Evolutionary conservation across 2,888 invertebrate genomes (phyloP).

Genomic region (Andrena chrysosceles): DNA sequence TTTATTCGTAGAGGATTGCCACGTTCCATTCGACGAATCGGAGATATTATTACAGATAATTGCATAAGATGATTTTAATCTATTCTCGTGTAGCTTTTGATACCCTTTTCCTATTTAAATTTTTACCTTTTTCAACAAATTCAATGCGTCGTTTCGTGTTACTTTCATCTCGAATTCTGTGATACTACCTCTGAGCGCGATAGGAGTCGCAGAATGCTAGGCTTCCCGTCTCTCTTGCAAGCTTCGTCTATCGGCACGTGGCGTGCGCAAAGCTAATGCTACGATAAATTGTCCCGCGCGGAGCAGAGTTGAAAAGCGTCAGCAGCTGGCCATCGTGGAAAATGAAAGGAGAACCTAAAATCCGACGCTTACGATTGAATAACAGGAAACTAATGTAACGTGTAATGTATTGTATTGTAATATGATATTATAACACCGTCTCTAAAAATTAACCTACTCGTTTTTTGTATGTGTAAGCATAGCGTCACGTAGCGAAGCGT

Average conservation of each 20-base stretch:
- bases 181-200: conserved; percentile 18
- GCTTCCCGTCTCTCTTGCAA: conserved; percentile 29
- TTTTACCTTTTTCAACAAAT: conserved; percentile 26
- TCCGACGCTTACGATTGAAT: conserved; percentile 82
- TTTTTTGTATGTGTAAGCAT: conserved; percentile 73
- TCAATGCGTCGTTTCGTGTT: conserved; percentile 12
- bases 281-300: conserved; percentile 62
- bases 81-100: conserved; percentile 18
- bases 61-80: conserved; percentile 14
- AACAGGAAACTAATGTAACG: conserved; percentile 81
- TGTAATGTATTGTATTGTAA: conserved; percentile 82
- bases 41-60: background rate
- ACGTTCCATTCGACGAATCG: conserved; percentile 67
- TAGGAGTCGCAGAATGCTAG: background rate
- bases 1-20: conserved; percentile 57
- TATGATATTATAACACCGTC: conserved; percentile 79
- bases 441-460: conserved; percentile 72
- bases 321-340: conserved; percentile 64
- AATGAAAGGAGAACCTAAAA: conserved; percentile 68
- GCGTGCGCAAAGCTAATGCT: conserved; percentile 35
- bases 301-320: conserved; percentile 58
- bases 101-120: conserved; percentile 19
- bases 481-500: conserved; percentile 55
- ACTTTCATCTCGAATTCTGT: background rate
- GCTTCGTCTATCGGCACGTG: conserved; percentile 65